Evolutionary conservation across 2,113 vertebrate species (phyloP).

Genomic region (Apodemus sylvaticus): DNA sequence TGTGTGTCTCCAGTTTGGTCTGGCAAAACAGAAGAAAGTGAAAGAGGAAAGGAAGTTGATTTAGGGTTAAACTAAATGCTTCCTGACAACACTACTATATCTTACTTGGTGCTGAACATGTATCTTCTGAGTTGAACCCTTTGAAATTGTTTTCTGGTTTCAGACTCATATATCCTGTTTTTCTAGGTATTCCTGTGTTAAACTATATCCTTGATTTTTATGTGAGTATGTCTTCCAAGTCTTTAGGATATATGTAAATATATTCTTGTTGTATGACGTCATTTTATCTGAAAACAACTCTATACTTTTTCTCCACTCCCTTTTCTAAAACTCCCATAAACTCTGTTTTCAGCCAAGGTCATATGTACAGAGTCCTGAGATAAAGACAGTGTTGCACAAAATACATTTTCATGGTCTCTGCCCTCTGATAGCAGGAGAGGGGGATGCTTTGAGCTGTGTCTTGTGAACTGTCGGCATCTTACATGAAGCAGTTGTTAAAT

Average conservation of each 20-base stretch:
- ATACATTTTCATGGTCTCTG: neutral
- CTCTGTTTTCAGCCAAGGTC: neutral
- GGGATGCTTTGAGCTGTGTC: neutral
- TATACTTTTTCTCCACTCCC: neutral
- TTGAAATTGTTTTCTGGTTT: slow-evolving; percentile 58
- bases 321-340: slow-evolving; percentile 11
- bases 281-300: neutral
- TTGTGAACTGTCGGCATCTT: slow-evolving; percentile 39
- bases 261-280: neutral
- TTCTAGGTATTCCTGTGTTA: neutral
- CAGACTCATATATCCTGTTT: neutral
- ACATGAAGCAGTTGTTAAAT: slow-evolving; percentile 48
- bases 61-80: slow-evolving; percentile 6
- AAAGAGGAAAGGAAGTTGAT: neutral
- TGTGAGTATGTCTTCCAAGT: neutral
- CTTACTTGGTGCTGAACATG: neutral
- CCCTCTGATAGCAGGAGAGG: neutral
- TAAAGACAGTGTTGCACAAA: neutral
- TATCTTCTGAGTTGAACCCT: neutral
- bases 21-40: neutral
- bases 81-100: neutral
- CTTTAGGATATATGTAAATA: neutral
- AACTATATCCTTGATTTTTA: neutral
- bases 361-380: neutral
- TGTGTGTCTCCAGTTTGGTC: neutral